Percentiles rank a stretch among this genome's conserved stretches.
These are phyloP conservation scores for Lutjanus argentimaculatus DNA, from an alignment of 2,797 vertebrate species.

Conservation along the genomic window DNA sequence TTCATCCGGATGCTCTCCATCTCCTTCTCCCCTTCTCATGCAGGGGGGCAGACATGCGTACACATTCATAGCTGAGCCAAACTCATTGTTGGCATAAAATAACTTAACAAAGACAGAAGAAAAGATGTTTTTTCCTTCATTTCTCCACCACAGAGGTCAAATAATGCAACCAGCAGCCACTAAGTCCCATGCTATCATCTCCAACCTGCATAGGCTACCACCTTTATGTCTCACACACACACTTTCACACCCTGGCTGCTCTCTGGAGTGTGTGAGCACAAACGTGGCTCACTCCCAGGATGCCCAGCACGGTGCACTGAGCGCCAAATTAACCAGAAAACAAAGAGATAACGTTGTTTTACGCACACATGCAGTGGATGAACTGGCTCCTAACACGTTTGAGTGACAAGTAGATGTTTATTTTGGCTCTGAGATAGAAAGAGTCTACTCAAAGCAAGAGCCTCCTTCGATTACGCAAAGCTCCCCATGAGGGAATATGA, in stretches of 20 bases:
- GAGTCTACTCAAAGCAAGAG: background rate
- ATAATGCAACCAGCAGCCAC: background rate
- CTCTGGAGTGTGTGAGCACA: conserved; percentile 11
- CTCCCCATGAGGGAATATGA: background rate
- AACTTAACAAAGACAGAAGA: background rate
- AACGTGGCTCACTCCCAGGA: conserved; percentile 20
- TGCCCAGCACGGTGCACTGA: conserved; percentile 18
- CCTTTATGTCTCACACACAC: background rate
- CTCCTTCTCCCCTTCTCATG: background rate
- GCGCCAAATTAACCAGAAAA: conserved; percentile 45
- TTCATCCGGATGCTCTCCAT: background rate
- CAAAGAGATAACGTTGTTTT: conserved; percentile 13
- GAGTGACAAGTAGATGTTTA: background rate
- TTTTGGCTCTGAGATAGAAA: background rate
- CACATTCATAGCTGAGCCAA: conserved; percentile 4
- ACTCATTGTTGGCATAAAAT: background rate
- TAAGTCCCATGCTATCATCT: background rate
- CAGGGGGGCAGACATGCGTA: background rate
- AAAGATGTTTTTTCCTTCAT: background rate
- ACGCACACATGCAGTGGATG: conserved; percentile 18
- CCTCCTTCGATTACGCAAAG: background rate
- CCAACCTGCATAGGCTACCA: background rate
- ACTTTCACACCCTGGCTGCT: background rate
- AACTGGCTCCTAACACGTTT: background rate
- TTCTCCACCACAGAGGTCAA: background rate